Percentiles rank a stretch among this genome's conserved stretches.
These are phyloP conservation scores for Agelas oroides DNA, from an alignment of 37 sponge, comb jelly and placozoan species.

Conservation along the genomic window DNA sequence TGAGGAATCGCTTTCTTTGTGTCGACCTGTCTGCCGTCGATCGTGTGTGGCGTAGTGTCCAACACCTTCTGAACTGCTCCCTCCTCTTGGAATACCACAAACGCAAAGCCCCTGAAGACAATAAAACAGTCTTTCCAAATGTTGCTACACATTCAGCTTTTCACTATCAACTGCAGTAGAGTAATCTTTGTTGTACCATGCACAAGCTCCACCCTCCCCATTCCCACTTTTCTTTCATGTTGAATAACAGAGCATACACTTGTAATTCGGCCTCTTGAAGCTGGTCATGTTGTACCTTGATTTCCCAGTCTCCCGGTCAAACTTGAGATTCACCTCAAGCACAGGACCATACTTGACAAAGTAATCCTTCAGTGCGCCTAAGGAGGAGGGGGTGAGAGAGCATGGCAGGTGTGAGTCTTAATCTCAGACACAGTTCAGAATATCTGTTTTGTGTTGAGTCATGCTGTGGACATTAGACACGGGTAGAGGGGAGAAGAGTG, in stretches of 20 bases:
- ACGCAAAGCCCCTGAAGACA: slow-evolving; percentile 73
- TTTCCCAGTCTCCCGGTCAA: slow-evolving; percentile 49
- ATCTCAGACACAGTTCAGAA: too few species aligned
- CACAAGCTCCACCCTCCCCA: too few species aligned
- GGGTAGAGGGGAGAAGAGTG: too few species aligned
- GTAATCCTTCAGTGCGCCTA: slow-evolving; percentile 60
- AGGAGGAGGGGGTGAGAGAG: background rate
- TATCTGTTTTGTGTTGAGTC: too few species aligned
- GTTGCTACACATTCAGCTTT: background rate
- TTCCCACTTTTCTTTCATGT: too few species aligned
- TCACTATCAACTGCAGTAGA: background rate
- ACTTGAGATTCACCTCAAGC: slow-evolving; percentile 55
- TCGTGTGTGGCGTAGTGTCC: slow-evolving; percentile 38
- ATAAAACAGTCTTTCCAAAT: too few species aligned
- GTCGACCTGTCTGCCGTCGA: slow-evolving; percentile 56
- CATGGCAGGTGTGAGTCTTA: too few species aligned
- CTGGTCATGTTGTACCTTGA: slow-evolving; percentile 29
- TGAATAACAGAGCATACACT: too few species aligned
- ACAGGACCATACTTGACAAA: slow-evolving; percentile 68
- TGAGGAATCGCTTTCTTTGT: slow-evolving; percentile 75
- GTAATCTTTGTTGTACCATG: too few species aligned
- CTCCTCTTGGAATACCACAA: slow-evolving; percentile 60
- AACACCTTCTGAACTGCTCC: slow-evolving; percentile 57
- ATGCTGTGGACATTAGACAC: background rate
- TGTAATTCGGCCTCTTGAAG: too few species aligned